Evolutionary conservation across 2,888 invertebrate species (phyloP).

Genomic region (Melanostoma mellinum): DNA sequence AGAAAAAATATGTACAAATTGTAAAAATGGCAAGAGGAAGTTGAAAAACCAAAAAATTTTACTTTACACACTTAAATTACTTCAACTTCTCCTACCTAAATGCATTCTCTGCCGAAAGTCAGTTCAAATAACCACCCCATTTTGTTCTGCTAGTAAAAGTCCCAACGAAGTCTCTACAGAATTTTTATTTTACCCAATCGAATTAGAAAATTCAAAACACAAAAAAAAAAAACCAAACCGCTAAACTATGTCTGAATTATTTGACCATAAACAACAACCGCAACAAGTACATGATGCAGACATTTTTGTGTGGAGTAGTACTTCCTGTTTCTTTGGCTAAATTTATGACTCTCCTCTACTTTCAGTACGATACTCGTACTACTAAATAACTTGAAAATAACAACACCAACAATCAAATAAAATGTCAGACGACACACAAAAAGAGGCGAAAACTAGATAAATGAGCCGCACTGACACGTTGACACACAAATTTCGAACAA

Average conservation of each 20-base stretch:
- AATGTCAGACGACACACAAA: slow-evolving; percentile 1
- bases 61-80: too few species aligned
- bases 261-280: slow-evolving; percentile 22
- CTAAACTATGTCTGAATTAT: slow-evolving; percentile 2
- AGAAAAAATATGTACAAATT: too few species aligned
- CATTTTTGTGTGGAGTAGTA: slow-evolving; percentile 25
- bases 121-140: too few species aligned
- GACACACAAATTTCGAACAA: slow-evolving; percentile 31
- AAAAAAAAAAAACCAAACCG: neutral
- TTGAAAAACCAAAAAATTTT: too few species aligned
- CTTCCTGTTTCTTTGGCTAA: slow-evolving; percentile 36
- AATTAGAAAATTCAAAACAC: slow-evolving; percentile 2
- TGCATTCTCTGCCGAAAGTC: too few species aligned
- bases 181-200: too few species aligned
- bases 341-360: slow-evolving; percentile 9
- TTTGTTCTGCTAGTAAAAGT: too few species aligned
- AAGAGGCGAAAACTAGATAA: slow-evolving; percentile 33
- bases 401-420: slow-evolving; percentile 5
- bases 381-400: neutral
- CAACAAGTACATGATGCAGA: slow-evolving; percentile 28
- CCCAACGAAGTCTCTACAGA: too few species aligned
- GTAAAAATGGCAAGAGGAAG: too few species aligned
- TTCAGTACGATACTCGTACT: slow-evolving; percentile 1
- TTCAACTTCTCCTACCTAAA: too few species aligned
- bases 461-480: slow-evolving; percentile 28